Base-by-base conservation (phyloP, 2,888 invertebrate species). In the Axea sp. region DNA sequence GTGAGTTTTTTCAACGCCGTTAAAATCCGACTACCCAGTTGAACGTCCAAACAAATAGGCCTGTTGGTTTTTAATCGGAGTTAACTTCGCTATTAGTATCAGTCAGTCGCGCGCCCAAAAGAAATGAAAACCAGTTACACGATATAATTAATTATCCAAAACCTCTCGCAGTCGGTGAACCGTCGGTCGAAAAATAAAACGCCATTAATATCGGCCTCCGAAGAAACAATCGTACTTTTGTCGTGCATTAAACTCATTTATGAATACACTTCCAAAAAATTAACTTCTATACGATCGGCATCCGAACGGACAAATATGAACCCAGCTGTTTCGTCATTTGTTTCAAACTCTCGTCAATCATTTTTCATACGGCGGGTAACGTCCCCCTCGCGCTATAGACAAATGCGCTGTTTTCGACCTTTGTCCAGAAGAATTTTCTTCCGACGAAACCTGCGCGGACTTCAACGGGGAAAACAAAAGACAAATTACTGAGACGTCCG, bases 401-500 rank as follows among this genome's bases (percentile, higher is more conserved):
- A 75, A 69, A 74, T 71, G 77, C 75, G 62, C 81, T 82, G 80
- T 83, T 83, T 85, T 82, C 83, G 81, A 80, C 84, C 84, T 84
- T 84, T 84, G 84, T 85, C 81, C 79, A 77, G 57, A 51, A 76
- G 78, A 83, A 79, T 84, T 84, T 84, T 82, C 84, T 83, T 82
- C 81, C 79, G 75, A 64, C 75, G 71, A 12, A 78, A 73, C 78
- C 75, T 77, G 64, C 65, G 49, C 57, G 72, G 49, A 55, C 26
- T 33, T 57, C 11, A 75, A 64, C 53, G 75, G 77, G 75, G 82
- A 75, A 84, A 84, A 84, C 85, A 83, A 85, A 85, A 85, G 85
- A 85, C 85, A 84, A 85, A 85, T 85, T 85, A 84, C 85, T 78
- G 80, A 78, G 80, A 81, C 81, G 83, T 81, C 82, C 83, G 84